These are phyloP conservation scores for Cyclophora albipunctata DNA, from an alignment of 2,888 invertebrate genomes.

Conservation along the genomic window DNA sequence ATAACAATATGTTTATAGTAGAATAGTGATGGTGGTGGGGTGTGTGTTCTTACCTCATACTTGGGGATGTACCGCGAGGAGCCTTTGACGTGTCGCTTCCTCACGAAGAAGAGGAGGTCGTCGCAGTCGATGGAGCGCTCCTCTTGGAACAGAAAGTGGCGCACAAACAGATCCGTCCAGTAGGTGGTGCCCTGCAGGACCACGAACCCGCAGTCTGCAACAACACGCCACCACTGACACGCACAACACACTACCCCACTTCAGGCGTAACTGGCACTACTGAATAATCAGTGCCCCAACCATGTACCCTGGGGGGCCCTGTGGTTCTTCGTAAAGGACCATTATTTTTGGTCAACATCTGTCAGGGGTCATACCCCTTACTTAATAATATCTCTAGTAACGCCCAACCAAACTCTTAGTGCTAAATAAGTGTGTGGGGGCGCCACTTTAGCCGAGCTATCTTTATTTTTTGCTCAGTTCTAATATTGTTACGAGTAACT, in stretches of 20 bases:
- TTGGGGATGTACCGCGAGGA: constrained; percentile 91
- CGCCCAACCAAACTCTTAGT: too few relatives aligned
- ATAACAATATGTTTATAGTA: neutral
- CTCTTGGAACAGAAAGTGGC: constrained; percentile 93
- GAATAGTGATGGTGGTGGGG: neutral
- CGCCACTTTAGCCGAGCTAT: too few relatives aligned
- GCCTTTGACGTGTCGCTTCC: constrained; percentile 91
- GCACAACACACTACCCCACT: neutral
- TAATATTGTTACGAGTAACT: too few relatives aligned
- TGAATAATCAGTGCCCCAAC: too few relatives aligned
- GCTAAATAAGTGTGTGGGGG: too few relatives aligned
- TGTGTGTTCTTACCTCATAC: constrained; percentile 80
- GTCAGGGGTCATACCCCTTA: too few relatives aligned
- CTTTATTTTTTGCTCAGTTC: too few relatives aligned
- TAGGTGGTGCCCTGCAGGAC: constrained; percentile 94
- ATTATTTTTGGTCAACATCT: too few relatives aligned
- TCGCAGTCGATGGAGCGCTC: constrained; percentile 93
- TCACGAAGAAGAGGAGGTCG: constrained; percentile 96
- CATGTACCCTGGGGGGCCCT: too few relatives aligned
- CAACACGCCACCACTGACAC: constrained; percentile 3
- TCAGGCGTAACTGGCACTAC: neutral
- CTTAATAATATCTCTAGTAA: too few relatives aligned
- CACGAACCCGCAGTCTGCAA: constrained; percentile 91
- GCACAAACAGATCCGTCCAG: constrained; percentile 96
- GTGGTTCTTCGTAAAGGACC: too few relatives aligned